Evolutionary conservation across 2,888 invertebrate genomes (phyloP).

Genomic region (Lamellibrachia columna): DNA sequence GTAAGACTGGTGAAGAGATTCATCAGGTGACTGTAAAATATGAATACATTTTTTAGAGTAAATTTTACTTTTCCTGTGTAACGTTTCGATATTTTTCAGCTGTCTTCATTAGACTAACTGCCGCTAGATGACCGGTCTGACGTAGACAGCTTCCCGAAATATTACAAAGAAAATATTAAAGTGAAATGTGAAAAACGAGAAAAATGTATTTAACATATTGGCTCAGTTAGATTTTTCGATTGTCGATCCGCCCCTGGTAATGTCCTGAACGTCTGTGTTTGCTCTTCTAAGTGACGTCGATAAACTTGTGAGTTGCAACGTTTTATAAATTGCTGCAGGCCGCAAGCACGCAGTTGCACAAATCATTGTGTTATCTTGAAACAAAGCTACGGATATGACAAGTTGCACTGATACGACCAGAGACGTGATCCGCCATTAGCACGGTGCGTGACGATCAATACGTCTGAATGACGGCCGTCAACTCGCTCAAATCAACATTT

Average conservation of each 20-base stretch:
- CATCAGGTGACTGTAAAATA: no score
- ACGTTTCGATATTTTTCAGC: no score
- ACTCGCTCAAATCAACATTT: not conserved
- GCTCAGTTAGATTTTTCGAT: not conserved
- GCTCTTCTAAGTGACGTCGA: not conserved
- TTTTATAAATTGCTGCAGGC: not conserved
- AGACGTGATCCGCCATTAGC: not conserved
- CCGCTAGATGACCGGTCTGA: no score
- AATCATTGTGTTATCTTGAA: not conserved
- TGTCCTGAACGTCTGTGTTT: not conserved
- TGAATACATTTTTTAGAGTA: no score
- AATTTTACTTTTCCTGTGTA: no score
- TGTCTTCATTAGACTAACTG: no score
- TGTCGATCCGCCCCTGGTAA: not conserved
- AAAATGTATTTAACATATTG: not conserved
- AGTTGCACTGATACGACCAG: not conserved
- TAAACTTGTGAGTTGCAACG: not conserved
- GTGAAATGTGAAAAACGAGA: not conserved
- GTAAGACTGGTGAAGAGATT: no score
- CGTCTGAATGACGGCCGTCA: not conserved
- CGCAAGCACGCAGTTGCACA: not conserved
- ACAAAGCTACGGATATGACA: not conserved
- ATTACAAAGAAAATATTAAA: no score
- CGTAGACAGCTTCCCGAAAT: no score
- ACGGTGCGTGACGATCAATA: not conserved